Percentiles rank a stretch among this genome's conserved stretches.
Evolutionary conservation across 1,140 invertebrate species (phyloP).

Genomic region (Leptinotarsa undecemlineata): DNA sequence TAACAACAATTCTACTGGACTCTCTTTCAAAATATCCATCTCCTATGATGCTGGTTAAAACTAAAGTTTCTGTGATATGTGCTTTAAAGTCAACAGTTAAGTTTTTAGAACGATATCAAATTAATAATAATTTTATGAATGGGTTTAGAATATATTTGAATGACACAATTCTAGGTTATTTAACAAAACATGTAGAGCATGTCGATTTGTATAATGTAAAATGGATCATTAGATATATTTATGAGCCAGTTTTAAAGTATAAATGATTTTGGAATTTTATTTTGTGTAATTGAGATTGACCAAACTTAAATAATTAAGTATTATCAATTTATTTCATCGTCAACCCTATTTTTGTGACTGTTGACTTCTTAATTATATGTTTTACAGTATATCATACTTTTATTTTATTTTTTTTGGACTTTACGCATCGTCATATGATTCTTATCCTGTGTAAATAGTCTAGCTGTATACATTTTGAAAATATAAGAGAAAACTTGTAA

Average conservation of each 20-base stretch:
- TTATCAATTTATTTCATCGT: not conserved
- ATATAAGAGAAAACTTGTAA: too few species aligned
- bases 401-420: too few species aligned
- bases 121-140: constrained; percentile 38
- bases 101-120: constrained; percentile 40
- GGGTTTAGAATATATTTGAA: constrained; percentile 40
- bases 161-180: constrained; percentile 38
- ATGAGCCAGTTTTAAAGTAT: constrained; percentile 36
- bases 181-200: constrained; percentile 36
- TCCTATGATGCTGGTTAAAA: constrained; percentile 40
- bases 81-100: constrained; percentile 41
- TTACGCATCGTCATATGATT: not conserved
- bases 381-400: not conserved
- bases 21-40: constrained; percentile 37
- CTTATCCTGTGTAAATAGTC: too few species aligned
- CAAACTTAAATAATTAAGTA: constrained; percentile 12
- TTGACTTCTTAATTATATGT: constrained; percentile 3
- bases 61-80: constrained; percentile 45
- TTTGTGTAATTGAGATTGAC: constrained; percentile 4
- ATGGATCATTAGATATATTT: constrained; percentile 37
- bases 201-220: constrained; percentile 39
- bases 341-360: constrained; percentile 5
- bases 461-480: too few species aligned
- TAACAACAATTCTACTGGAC: constrained; percentile 43
- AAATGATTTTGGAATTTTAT: constrained; percentile 11